Percentiles rank a stretch among this genome's conserved stretches.
phyloP scores from a whole-genome alignment of 2,888 invertebrate species.

The Sussaba pulchella region DNA sequence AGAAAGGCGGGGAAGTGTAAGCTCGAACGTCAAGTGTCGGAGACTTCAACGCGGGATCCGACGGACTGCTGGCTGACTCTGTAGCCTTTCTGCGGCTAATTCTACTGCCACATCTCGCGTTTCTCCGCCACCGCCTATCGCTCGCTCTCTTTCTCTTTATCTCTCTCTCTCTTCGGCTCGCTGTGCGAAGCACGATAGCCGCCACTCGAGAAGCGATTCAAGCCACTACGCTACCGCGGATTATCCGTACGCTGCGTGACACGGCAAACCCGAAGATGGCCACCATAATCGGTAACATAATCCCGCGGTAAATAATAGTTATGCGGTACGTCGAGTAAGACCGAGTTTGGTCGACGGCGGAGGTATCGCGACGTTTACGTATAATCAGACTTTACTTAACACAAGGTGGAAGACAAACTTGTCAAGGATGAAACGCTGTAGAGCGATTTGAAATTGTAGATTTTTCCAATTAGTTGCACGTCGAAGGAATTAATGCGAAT shows the following conservation, averaged over 20 bases:
- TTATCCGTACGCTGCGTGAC: not conserved
- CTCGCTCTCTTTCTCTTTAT: too few relatives aligned
- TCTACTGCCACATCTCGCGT: slow-evolving; percentile 35
- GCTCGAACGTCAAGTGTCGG: slow-evolving; percentile 64
- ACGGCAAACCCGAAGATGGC: slow-evolving; percentile 11
- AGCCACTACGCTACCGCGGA: not conserved
- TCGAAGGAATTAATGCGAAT: slow-evolving; percentile 15
- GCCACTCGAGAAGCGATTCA: not conserved
- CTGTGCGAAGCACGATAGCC: too few relatives aligned
- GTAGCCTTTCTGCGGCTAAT: not conserved
- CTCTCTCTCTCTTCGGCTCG: not conserved
- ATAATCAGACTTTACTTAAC: slow-evolving; percentile 21
- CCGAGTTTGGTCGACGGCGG: not conserved
- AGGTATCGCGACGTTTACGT: slow-evolving; percentile 4
- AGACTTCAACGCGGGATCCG: slow-evolving; percentile 82
- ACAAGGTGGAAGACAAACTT: slow-evolving; percentile 7
- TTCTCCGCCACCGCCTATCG: too few relatives aligned
- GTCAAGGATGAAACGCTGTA: not conserved
- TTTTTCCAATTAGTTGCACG: slow-evolving; percentile 63
- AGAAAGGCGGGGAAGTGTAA: too few relatives aligned
- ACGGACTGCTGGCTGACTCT: slow-evolving; percentile 72
- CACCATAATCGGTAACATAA: slow-evolving; percentile 20
- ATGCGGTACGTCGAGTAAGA: not conserved
- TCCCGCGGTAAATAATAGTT: slow-evolving; percentile 17
- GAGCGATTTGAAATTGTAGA: slow-evolving; percentile 43